Evolutionary conservation across 2,113 vertebrate genomes (phyloP).

Genomic region (Struthio camelus): DNA sequence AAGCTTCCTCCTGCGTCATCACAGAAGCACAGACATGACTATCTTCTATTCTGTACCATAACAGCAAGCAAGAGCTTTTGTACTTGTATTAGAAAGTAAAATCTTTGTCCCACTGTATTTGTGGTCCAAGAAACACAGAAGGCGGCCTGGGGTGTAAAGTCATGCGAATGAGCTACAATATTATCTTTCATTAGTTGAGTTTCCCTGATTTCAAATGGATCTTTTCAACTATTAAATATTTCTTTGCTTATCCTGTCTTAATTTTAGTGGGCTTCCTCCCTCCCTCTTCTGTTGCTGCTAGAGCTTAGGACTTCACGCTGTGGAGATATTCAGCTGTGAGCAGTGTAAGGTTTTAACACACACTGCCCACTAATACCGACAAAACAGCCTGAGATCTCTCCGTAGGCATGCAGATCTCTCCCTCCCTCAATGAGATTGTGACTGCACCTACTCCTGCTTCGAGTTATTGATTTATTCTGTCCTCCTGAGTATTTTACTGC

Average conservation of each 20-base stretch:
- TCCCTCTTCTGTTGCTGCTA: neutral
- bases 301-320: neutral
- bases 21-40: neutral
- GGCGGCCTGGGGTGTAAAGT: neutral
- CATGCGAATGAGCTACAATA: neutral
- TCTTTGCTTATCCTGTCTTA: neutral
- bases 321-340: fast-evolving
- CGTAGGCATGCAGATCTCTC: neutral
- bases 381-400: neutral
- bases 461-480: neutral
- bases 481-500: neutral
- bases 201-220: neutral
- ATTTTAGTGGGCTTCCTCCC: neutral
- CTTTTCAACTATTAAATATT: neutral
- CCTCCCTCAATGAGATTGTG: neutral
- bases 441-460: neutral
- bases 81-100: neutral
- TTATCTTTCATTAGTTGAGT: neutral
- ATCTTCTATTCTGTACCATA: neutral
- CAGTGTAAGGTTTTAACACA: fast-evolving
- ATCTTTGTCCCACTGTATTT: neutral
- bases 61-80: neutral
- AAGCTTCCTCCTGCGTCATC: neutral
- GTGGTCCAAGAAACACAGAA: neutral
- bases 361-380: neutral